phyloP scores from a whole-genome alignment of 2,797 vertebrate species.

The Galago senegalensis region DNA sequence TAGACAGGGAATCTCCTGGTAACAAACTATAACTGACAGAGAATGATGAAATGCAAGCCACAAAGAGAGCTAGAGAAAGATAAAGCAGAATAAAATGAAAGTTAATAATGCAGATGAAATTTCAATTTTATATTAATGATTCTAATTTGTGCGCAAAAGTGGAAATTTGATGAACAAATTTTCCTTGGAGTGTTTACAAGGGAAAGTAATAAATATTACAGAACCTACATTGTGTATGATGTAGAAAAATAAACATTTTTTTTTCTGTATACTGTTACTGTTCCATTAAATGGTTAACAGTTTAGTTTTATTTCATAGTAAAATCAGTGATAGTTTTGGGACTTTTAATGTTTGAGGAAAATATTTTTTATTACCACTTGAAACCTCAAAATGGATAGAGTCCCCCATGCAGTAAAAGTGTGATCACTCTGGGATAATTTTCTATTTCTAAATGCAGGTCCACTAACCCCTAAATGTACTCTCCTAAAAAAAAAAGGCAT shows the following conservation, averaged over 20 bases:
- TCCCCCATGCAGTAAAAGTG: neutral
- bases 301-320: neutral
- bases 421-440: neutral
- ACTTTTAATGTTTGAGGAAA: neutral
- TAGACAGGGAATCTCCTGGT: neutral
- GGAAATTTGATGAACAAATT: neutral
- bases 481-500: neutral
- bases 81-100: neutral
- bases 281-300: neutral
- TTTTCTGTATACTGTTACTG: neutral
- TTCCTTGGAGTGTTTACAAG: neutral
- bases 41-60: neutral
- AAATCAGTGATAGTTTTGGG: neutral
- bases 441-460: constrained; percentile 4
- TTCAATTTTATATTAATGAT: neutral
- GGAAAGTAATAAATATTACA: neutral
- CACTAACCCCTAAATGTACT: neutral
- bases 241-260: neutral
- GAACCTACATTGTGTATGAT: neutral
- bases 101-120: neutral
- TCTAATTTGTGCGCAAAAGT: neutral
- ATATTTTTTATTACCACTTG: neutral
- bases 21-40: neutral
- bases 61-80: neutral
- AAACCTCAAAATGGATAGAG: neutral